Percentiles rank a stretch among this genome's conserved stretches.
Evolutionary conservation across 2,797 vertebrate genomes (phyloP).

Genomic region (Tenualosa thibaudeaui): DNA sequence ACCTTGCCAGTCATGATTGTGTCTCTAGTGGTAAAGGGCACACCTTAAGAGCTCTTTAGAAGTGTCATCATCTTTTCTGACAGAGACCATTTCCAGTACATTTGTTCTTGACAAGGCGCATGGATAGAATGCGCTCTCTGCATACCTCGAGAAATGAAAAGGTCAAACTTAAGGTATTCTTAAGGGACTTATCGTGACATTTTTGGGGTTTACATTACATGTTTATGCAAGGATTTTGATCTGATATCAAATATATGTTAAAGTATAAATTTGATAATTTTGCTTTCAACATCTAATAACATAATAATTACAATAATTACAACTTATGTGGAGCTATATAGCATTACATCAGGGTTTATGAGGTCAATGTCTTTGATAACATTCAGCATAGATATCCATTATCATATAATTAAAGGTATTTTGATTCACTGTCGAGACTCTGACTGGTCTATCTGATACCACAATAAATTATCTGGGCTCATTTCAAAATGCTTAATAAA

Average conservation of each 20-base stretch:
- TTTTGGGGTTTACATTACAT: too few relatives aligned
- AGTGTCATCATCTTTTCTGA: not conserved
- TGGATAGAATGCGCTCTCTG: slow-evolving; percentile 9
- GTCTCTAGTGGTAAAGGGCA: slow-evolving; percentile 30
- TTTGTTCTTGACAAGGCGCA: not conserved
- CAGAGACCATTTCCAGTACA: not conserved
- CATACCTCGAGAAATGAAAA: not conserved
- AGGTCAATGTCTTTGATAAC: slow-evolving; percentile 56
- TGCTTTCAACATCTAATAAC: too few relatives aligned
- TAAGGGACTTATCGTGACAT: not conserved
- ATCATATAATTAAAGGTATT: slow-evolving; percentile 66
- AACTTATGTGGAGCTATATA: not conserved
- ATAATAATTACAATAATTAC: not conserved
- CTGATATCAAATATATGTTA: too few relatives aligned
- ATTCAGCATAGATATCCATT: slow-evolving; percentile 54
- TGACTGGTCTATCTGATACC: slow-evolving; percentile 66
- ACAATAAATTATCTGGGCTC: slow-evolving; percentile 70
- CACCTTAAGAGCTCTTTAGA: slow-evolving; percentile 20
- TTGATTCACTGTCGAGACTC: slow-evolving; percentile 57
- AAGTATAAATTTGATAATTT: not conserved
- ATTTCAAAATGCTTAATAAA: slow-evolving; percentile 69
- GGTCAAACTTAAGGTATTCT: not conserved
- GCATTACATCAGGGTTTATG: not conserved
- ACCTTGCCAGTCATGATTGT: slow-evolving; percentile 47
- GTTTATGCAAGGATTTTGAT: too few relatives aligned